Percentiles rank a stretch among this genome's conserved stretches.
Evolutionary conservation across 2,797 vertebrate genomes (phyloP).

Genomic region (Rhodeus uyekii): DNA sequence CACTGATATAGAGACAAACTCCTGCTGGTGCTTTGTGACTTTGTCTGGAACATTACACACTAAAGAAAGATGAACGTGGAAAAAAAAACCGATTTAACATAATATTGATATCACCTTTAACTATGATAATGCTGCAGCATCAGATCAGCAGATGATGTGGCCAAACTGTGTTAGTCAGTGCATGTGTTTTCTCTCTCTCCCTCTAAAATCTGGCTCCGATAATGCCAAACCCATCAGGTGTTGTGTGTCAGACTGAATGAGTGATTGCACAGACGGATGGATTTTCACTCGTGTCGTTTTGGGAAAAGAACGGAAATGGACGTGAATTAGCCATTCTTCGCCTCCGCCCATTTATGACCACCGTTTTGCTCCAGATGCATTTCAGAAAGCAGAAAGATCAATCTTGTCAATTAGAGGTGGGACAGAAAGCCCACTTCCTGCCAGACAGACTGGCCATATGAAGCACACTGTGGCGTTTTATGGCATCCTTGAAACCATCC

Average conservation of each 20-base stretch:
- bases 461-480: too few species aligned
- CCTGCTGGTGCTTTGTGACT: not conserved
- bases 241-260: slow-evolving; percentile 23
- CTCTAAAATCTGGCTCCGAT: not conserved
- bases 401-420: slow-evolving; percentile 80
- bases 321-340: slow-evolving; percentile 50
- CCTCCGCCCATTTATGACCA: slow-evolving; percentile 50
- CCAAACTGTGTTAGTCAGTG: not conserved
- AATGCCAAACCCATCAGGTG: slow-evolving; percentile 37
- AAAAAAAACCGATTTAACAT: not conserved
- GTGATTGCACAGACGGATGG: slow-evolving; percentile 50
- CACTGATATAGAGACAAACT: too few species aligned
- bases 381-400: slow-evolving; percentile 75
- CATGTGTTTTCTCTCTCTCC: not conserved
- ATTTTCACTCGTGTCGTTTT: slow-evolving; percentile 28
- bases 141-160: not conserved
- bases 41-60: not conserved
- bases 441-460: slow-evolving; percentile 65
- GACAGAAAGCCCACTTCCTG: slow-evolving; percentile 78
- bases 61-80: not conserved
- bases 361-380: slow-evolving; percentile 62
- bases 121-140: too few species aligned
- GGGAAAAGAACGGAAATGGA: slow-evolving; percentile 49
- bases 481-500: too few species aligned
- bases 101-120: not conserved